phyloP scores from a whole-genome alignment of 1,140 invertebrate species.

The Pachyrhynchus sulphureomaculatus region DNA sequence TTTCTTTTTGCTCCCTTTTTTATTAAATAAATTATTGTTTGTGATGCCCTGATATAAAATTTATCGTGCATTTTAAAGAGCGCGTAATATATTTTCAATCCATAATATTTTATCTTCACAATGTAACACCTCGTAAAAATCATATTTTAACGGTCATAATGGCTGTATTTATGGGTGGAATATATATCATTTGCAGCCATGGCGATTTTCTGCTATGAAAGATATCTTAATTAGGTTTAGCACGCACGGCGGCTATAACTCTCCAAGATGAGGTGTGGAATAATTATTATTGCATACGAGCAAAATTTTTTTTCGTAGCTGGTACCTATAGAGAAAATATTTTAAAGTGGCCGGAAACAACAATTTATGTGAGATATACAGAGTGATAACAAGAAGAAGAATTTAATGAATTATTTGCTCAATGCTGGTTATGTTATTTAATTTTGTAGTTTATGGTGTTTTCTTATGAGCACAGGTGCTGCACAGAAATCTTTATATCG shows the following conservation, averaged over 20 bases:
- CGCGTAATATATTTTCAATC: no score
- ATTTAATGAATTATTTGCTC: no score
- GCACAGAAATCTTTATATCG: no score
- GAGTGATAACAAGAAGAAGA: no score
- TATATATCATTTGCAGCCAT: conserved; percentile 10
- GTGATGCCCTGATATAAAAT: no score
- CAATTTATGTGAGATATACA: not conserved
- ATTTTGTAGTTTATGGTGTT: no score
- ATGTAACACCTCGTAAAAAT: conserved; percentile 8
- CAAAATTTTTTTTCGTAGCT: not conserved
- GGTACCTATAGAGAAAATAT: conserved; percentile 5
- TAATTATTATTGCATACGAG: conserved; percentile 14
- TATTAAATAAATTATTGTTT: no score
- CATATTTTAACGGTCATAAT: conserved; percentile 18
- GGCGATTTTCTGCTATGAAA: conserved; percentile 16
- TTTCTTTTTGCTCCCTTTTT: no score
- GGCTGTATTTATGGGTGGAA: conserved; percentile 8
- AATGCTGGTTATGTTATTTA: no score
- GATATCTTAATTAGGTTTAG: conserved; percentile 24
- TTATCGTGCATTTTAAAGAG: no score
- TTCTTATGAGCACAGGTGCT: no score
- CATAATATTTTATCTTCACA: no score
- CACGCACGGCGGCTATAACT: conserved; percentile 18
- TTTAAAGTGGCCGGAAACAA: conserved; percentile 6
- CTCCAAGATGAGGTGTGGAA: conserved; percentile 14